These are phyloP conservation scores for Glossosoma conforme DNA, from an alignment of 1,140 invertebrate genomes.

Conservation along the genomic window DNA sequence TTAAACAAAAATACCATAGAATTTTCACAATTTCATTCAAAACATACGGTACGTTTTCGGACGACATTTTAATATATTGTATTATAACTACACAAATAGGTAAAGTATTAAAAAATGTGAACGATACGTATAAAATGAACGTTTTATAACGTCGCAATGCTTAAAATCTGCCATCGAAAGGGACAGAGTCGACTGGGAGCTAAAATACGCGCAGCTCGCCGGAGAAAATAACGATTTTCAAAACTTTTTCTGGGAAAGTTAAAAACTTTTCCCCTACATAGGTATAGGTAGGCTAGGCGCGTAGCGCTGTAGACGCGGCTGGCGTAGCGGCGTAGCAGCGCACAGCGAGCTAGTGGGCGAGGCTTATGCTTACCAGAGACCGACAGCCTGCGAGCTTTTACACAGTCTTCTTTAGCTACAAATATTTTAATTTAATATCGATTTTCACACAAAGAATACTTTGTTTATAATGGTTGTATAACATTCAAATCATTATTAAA, in stretches of 20 bases:
- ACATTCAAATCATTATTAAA: no score
- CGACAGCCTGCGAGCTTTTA: not conserved
- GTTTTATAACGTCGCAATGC: not conserved
- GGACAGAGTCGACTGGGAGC: conserved; percentile 16
- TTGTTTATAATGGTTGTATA: no score
- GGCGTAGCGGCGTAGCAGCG: conserved; percentile 1
- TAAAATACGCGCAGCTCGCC: conserved; percentile 25
- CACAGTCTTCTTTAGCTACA: not conserved
- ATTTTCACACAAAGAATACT: not conserved
- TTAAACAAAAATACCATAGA: no score
- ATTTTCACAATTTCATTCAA: no score
- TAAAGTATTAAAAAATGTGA: not conserved
- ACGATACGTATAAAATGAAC: no score
- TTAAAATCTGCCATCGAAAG: conserved; percentile 8
- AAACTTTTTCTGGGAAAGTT: conserved; percentile 33
- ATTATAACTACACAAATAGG: not conserved
- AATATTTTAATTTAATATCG: no score
- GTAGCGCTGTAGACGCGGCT: conserved; percentile 4
- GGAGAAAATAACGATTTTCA: conserved; percentile 33
- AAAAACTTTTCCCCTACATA: conserved; percentile 29
- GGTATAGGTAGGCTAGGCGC: conserved; percentile 4
- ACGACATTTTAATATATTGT: not conserved
- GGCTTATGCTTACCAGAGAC: not conserved
- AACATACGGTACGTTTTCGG: no score
- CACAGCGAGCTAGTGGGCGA: no score